A percentile compares a stretch with the other conserved stretches of the same genome.
Evolutionary conservation across 1,140 invertebrate genomes (phyloP).

Genomic region (Eumaeus atala): DNA sequence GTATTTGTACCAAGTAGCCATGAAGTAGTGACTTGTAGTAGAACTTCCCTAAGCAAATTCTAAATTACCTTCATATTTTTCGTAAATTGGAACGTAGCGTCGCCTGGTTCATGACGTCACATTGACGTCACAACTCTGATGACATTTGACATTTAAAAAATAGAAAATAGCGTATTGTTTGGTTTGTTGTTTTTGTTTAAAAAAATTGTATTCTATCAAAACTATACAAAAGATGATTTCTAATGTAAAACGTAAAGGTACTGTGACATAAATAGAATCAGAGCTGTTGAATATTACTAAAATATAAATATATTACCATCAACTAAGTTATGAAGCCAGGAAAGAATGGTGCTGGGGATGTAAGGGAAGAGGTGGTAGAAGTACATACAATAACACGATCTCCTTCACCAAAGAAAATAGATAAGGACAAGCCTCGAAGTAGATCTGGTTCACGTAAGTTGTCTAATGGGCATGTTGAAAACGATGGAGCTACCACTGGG

Average conservation of each 20-base stretch:
- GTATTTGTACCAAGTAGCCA: too few species aligned
- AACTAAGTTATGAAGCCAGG: conserved; percentile 53
- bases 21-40: too few species aligned
- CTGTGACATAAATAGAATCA: neutral
- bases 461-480: conserved; percentile 52
- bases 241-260: too few species aligned
- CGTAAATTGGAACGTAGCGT: conserved; percentile 37
- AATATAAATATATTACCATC: conserved; percentile 5
- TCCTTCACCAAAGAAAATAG: conserved; percentile 56
- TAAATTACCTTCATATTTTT: neutral
- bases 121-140: conserved; percentile 50
- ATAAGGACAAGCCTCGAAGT: conserved; percentile 39
- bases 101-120: conserved; percentile 45
- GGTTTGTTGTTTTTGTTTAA: conserved; percentile 22
- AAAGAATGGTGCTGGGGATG: conserved; percentile 43
- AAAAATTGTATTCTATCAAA: conserved; percentile 7
- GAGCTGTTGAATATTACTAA: neutral
- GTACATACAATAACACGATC: conserved; percentile 52
- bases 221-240: conserved; percentile 10
- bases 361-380: conserved; percentile 59
- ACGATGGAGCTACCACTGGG: conserved; percentile 27
- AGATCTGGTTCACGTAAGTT: conserved; percentile 53
- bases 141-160: conserved; percentile 53
- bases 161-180: conserved; percentile 8
- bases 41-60: too few species aligned